Conservation (phyloP, 2,888 invertebrate species). For the Isotomurus palustris region DNA sequence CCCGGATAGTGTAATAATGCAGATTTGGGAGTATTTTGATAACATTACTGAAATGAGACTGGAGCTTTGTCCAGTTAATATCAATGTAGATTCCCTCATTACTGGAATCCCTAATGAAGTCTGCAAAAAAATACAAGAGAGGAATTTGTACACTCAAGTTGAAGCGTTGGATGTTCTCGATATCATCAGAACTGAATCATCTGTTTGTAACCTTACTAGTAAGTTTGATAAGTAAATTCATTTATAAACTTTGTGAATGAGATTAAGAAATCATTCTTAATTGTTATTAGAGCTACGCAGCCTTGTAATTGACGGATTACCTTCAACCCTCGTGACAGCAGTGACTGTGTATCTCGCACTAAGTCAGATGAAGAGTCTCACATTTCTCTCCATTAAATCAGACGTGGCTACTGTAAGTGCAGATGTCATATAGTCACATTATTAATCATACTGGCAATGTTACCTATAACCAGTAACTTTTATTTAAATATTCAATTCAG, state of each 20-base stretch:
- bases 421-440: neutral
- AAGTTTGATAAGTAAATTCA: neutral
- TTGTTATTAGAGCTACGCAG: constrained; percentile 21
- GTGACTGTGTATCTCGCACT: constrained; percentile 30
- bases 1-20: constrained; percentile 22
- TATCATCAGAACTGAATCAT: constrained; percentile 31
- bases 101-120: constrained; percentile 37
- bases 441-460: neutral
- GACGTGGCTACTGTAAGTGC: constrained; percentile 29
- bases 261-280: neutral
- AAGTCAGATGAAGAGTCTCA: constrained; percentile 28
- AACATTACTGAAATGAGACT: constrained; percentile 15
- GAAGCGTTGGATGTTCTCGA: constrained; percentile 30
- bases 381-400: constrained; percentile 21
- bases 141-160: constrained; percentile 30
- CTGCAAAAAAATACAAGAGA: constrained; percentile 34
- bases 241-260: neutral
- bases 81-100: constrained; percentile 30
- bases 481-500: constrained; percentile 3
- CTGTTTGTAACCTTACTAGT: constrained; percentile 27
- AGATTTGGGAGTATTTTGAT: constrained; percentile 21
- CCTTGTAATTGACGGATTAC: constrained; percentile 25
- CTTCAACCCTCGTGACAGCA: constrained; percentile 29
- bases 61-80: constrained; percentile 21
- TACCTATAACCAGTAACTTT: neutral